phyloP scores from a whole-genome alignment of 37 sponge, comb jelly and placozoan species.

The Ianthella basta region DNA sequence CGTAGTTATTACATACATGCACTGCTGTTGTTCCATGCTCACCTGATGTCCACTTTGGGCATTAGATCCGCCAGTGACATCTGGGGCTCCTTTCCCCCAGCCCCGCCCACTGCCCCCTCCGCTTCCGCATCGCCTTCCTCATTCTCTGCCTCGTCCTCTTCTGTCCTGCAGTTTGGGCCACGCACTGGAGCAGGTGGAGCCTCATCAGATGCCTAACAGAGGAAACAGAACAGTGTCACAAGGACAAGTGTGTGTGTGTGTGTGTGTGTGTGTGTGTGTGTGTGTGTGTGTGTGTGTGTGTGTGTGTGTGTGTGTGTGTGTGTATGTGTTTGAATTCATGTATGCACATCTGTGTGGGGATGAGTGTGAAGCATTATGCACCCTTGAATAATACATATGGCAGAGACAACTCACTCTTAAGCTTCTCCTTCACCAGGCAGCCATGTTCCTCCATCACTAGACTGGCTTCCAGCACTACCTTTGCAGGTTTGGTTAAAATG shows the following conservation, averaged over 20 bases:
- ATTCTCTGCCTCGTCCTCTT: slow-evolving; percentile 29
- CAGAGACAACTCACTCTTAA: slow-evolving; percentile 26
- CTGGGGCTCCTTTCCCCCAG: slow-evolving; percentile 5
- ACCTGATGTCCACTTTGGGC: slow-evolving; percentile 82
- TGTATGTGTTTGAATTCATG: too few relatives aligned
- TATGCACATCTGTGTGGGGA: too few relatives aligned
- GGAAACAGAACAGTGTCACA: too few relatives aligned
- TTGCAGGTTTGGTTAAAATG: too few relatives aligned
- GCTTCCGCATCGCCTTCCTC: slow-evolving; percentile 36
- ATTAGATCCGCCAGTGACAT: slow-evolving; percentile 77
- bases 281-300: slow-evolving; percentile 3
- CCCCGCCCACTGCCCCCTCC: slow-evolving; percentile 34
- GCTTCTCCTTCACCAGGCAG: too few relatives aligned
- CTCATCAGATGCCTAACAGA: slow-evolving; percentile 42
- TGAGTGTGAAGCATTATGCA: too few relatives aligned
- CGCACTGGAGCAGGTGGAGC: slow-evolving; percentile 70
- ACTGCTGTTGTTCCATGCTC: not conserved
- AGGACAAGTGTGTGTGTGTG: not conserved
- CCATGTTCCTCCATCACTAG: too few relatives aligned
- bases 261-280: not conserved
- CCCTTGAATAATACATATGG: slow-evolving; percentile 55
- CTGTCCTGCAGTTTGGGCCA: slow-evolving; percentile 54
- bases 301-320: not conserved
- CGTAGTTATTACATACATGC: not conserved
- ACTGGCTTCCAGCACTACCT: too few relatives aligned